phyloP scores from a whole-genome alignment of 2,888 invertebrate genomes.

The Drosophila kanekoi region DNA sequence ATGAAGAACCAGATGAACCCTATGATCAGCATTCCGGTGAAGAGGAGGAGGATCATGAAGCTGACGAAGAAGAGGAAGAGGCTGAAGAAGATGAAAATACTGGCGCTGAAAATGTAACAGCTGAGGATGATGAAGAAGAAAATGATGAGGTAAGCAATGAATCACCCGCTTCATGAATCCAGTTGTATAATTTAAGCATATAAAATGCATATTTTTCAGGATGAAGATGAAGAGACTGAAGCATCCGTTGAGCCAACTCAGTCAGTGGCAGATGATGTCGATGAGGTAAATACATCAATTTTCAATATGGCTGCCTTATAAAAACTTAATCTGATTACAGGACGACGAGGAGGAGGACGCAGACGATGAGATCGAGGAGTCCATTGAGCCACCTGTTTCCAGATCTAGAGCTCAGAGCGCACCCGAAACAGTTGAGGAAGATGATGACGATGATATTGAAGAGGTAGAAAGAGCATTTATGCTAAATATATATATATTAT shows the following conservation, averaged over 20 bases:
- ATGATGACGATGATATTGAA: constrained; percentile 47
- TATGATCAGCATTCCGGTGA: constrained; percentile 65
- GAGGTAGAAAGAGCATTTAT: constrained; percentile 18
- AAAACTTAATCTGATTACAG: background rate
- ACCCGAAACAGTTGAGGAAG: constrained; percentile 48
- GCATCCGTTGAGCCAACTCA: constrained; percentile 47
- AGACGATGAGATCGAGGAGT: constrained; percentile 23
- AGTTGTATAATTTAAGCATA: no score
- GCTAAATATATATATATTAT: background rate
- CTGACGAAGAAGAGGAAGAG: constrained; percentile 52
- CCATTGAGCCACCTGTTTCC: constrained; percentile 18
- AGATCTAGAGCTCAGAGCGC: constrained; percentile 17
- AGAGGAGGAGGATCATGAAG: constrained; percentile 55
- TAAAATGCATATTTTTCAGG: background rate
- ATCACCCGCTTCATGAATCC: no score
- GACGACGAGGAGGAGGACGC: constrained; percentile 22
- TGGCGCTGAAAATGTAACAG: constrained; percentile 68
- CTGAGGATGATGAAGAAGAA: constrained; percentile 84
- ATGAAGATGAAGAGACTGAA: constrained; percentile 43
- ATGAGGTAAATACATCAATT: constrained; percentile 9
- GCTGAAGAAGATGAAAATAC: constrained; percentile 70
- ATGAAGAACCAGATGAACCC: constrained; percentile 60
- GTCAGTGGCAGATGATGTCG: constrained; percentile 56
- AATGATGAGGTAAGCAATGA: constrained; percentile 28
- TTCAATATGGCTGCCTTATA: no score